Evolutionary conservation across 2,888 invertebrate genomes (phyloP), one percentile per base, ranked within the genome.

Genomic region (Ethmia dodecea): DNA sequence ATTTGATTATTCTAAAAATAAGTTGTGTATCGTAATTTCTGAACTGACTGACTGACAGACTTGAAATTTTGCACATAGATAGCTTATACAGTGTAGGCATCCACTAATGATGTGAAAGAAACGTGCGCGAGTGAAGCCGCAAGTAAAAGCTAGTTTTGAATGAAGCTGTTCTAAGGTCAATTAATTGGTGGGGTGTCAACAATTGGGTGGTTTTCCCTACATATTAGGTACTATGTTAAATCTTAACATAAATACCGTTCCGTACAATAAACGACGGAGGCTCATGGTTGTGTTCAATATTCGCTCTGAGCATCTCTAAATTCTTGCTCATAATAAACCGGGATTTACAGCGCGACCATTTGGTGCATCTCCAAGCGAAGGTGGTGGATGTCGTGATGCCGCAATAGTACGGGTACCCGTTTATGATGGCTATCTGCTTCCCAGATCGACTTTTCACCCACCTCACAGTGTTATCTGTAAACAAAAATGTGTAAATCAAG

Each of bases 321-420:
- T 28, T 14, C 15, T 35, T 26, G 10, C 26, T 27, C 5, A 43
- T 12, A 11, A 72, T 75, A 3, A 84, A 78, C 5, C 80, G 68
- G 1, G 83, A 83, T 40, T 77, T 78, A 43, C 81, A 83, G 35
- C 26, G 25, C 4, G 31, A 36, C 13, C 42, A 34, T 4, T 36
- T 37, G 4, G 50, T 52, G 28, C 58, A 58, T 1, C 43, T 32
- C 49, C 49, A 55, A 1, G 22, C 27, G 5, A 32, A 31, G 0
- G 37, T 40, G 3, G 13, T 33, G 11, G 15, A 9, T 6, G 25
- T 30, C 2, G 10, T 30, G 1, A 12, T 33, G n/a, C 39, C 33
- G 13, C 37, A 37, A 35, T 44, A 45, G 28, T 40, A 49, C 8
- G 50, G 46, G 32, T 38, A 60, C 0, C 52, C 48, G 22, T 60